Evolutionary conservation across 2,113 vertebrate species (phyloP), one percentile per base, ranked within the genome.

Genomic region (Polypterus senegalus): DNA sequence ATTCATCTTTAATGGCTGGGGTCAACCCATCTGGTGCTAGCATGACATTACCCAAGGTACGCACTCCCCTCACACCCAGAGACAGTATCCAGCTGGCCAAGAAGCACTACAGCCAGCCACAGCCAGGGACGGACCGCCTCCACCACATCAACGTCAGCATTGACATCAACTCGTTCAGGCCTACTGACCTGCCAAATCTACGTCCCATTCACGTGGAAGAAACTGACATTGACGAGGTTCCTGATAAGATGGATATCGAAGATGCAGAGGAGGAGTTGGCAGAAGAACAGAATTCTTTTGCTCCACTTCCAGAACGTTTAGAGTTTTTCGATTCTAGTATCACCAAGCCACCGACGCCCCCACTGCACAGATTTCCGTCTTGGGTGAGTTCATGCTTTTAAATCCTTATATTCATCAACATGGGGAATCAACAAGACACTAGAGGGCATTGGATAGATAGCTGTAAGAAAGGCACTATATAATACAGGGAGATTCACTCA

Each of bases 81-180:
- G 90, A 92, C 82, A 91, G 91, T 71, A 88, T 93, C 70, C 89
- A 92, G 4, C 78, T 92, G 71, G 83, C 87, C 4, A 92, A 92
- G 74, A 91, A 90, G 68, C 90, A 91, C 62, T 86, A 83, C 76
- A 92, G 91, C 79, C 91, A 93, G 10, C 91, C 90, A 0, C 91
- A 92, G 64, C 74, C 89, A 57, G 71, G 80, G 59, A 48, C 77
- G 55, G 86, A 85, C 65, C 44, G 76, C 48, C 82, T 84, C 2
- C 79, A 81, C 63, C 73, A 4, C 48, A 64, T 85, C 60, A 82
- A 75, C 27, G 75, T 82, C 8, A 81, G 66, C 70, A 83, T 85
- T 49, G 82, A 88, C 68, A 78, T 85, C 43, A 70, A 70, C 73
- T 66, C 68, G 46, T 77, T 78, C 55, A 73, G 73, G 56, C 73